phyloP scores from a whole-genome alignment of 2,113 vertebrate genomes.

The Dolichotis patagonum region DNA sequence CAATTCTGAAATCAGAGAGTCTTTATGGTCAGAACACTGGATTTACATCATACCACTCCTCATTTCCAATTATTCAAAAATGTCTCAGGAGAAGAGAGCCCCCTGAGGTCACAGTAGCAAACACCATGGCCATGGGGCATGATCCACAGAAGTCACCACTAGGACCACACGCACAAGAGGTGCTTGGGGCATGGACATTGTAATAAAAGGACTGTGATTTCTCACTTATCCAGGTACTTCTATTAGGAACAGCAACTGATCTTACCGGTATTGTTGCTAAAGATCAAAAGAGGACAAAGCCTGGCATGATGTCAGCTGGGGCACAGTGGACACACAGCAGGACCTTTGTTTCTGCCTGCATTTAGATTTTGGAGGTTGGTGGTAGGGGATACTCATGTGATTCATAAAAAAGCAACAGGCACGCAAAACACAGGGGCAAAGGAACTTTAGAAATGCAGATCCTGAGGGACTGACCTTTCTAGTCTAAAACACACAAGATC shows the following conservation, averaged over 20 bases:
- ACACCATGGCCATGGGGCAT: not conserved
- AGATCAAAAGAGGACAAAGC: constrained; percentile 7
- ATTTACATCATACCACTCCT: not conserved
- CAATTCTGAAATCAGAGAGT: constrained; percentile 87
- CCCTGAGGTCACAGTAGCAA: not conserved
- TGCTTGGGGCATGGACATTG: not conserved
- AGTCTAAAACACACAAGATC: not conserved
- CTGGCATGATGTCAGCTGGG: not conserved
- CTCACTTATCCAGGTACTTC: constrained; percentile 21
- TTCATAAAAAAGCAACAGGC: not conserved
- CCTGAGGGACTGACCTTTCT: not conserved
- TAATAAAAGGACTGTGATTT: not conserved
- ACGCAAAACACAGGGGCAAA: not conserved
- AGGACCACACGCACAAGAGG: not conserved
- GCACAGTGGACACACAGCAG: not conserved
- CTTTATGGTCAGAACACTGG: constrained; percentile 43
- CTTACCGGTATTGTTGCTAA: not conserved
- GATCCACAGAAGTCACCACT: not conserved
- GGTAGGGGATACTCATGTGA: not conserved
- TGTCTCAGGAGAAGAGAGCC: constrained; percentile 25
- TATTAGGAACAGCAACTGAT: not conserved
- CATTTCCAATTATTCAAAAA: constrained; percentile 19
- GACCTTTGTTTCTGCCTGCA: not conserved
- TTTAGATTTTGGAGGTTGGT: not conserved
- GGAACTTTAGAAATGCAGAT: not conserved